Percentiles rank a stretch among this genome's conserved stretches.
Evolutionary conservation across 2,113 vertebrate species (phyloP).

Genomic region (Patagioenas fasciata): DNA sequence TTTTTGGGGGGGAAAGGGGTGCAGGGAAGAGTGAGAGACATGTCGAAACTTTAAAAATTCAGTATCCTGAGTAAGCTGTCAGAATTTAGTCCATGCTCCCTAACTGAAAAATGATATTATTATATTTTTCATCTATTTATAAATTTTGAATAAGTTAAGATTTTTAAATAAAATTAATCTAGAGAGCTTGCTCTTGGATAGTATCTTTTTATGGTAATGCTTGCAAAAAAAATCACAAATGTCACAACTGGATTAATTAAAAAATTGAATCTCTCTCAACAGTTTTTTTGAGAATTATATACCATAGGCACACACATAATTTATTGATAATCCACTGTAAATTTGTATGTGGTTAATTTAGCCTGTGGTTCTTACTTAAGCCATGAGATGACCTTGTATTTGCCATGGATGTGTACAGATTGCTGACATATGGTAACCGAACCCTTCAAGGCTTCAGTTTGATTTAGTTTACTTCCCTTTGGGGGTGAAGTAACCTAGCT

Average conservation of each 20-base stretch:
- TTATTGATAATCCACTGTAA: conserved; percentile 29
- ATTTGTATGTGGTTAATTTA: conserved; percentile 40
- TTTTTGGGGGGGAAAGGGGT: neutral
- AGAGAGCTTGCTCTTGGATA: neutral
- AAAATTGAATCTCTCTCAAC: neutral
- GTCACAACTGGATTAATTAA: neutral
- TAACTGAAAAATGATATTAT: neutral
- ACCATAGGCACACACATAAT: neutral
- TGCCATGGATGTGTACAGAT: neutral
- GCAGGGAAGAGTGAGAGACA: neutral
- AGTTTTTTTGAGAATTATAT: neutral
- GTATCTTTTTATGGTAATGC: neutral
- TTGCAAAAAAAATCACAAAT: neutral
- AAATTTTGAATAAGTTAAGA: neutral
- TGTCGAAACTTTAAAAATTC: neutral
- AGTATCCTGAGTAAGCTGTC: fast-evolving
- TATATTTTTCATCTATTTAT: neutral
- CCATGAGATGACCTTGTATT: conserved; percentile 22
- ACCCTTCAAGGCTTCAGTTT: neutral
- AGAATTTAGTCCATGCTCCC: fast-evolving
- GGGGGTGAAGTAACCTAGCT: neutral
- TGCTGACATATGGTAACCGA: conserved; percentile 34
- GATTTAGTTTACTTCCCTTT: conserved; percentile 25
- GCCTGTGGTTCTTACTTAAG: neutral
- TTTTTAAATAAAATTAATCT: neutral